These are phyloP conservation scores for Daboia siamensis DNA, from an alignment of 2,113 vertebrate species.

Conservation along the genomic window DNA sequence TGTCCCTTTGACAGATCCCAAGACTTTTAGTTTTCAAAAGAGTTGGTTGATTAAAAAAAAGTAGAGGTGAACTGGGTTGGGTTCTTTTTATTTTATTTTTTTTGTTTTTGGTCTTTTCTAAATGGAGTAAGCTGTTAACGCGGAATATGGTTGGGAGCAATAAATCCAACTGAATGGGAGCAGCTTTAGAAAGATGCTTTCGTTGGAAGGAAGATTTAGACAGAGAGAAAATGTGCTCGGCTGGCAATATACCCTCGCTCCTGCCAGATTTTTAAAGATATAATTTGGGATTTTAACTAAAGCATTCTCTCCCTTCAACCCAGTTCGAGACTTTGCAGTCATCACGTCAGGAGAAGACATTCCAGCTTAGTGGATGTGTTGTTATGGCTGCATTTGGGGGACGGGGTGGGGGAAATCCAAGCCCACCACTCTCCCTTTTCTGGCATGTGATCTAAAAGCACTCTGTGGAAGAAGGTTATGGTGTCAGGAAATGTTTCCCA, in stretches of 20 bases:
- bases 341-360: neutral
- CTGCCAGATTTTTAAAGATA: slow-evolving; percentile 10
- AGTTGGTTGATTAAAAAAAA: neutral
- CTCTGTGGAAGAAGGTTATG: neutral
- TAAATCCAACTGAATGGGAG: neutral
- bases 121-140: neutral
- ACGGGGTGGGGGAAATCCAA: neutral
- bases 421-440: neutral
- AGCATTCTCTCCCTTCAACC: neutral
- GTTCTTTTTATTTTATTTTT: neutral
- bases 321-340: neutral
- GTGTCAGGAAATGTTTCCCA: neutral
- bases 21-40: neutral
- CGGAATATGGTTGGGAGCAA: neutral
- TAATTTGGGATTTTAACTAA: neutral
- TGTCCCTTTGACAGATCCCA: neutral
- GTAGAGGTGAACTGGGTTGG: neutral
- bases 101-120: neutral
- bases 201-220: slow-evolving; percentile 3
- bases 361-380: neutral
- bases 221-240: slow-evolving; percentile 1
- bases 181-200: neutral
- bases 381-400: neutral
- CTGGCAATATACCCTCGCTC: neutral
- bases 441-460: neutral